Base-by-base conservation (phyloP, 37 sponge, comb jelly and placozoan genomes). In the Theonella swinhoei region DNA sequence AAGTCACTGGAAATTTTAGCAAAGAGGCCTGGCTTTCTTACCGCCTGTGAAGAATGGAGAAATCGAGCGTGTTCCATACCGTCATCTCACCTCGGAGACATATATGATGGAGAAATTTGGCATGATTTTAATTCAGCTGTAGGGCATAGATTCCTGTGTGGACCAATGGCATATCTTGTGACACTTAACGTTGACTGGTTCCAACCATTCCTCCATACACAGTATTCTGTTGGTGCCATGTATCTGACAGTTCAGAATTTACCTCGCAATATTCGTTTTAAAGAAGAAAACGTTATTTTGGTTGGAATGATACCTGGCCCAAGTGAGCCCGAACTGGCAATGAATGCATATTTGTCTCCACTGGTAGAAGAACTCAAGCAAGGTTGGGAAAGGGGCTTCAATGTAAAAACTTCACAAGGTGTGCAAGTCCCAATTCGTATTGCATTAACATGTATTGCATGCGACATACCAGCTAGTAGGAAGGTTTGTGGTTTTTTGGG, bases 401-500 rank as follows among this genome's bases (percentile, higher is more conserved):
- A 1, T 11, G 29, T 43, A 39, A 41, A 0, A 1, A 35, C 60
- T 37, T 28, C 70, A 33, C 1, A 54, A 1, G 28, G 7, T 1
- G 30, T 70, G 41, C 24, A 64, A 20, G 78, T 88, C 5, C 77
- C 23, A 8, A 71, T 82, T 59, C 68, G 83, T 11, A 42, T 75
- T 14, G 64, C 75, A 26, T 39, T 90, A 7, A 37, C 81, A 40
- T 81, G 85, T 29, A 54, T 85, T 59, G 67, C 70, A 63, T 85
- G 85, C 77, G 91, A 90, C 39, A 85, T 90, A 26, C 86, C 91
- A 42, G 91, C 91, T 26, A 75, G 74, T 28, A 73, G 91, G 32
- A 90, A 90, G 58, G 64, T 90, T 38, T 75, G 80, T 85, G 91
- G 91, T 35, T 85, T 90, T 70, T 34, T 88, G 39, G 82, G 83